Evolutionary conservation across 2,797 vertebrate species (phyloP), one percentile per base, ranked within the genome.

Genomic region (Poecilia wingei): DNA sequence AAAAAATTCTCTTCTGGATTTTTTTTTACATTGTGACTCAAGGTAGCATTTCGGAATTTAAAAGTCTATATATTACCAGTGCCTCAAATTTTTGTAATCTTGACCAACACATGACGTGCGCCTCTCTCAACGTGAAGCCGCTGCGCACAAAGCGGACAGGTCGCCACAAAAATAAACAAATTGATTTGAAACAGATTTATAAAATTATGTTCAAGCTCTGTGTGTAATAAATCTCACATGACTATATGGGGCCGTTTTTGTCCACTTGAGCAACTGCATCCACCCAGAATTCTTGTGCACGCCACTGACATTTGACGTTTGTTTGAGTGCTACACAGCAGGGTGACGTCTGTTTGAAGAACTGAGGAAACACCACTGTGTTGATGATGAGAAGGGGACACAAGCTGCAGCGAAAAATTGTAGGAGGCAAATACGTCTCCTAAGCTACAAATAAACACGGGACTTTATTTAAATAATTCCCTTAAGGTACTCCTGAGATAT

Each of bases 401-500:
- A 69, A 43, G 66, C 43, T n/a, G 22, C 25, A 41, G 36, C 6
- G 2, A 41, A 69, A 69, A 43, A 14, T 25, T 25, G 2, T 41
- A 41, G 10, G 10, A n/a, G 9, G 36, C 16, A 18, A 53, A 41
- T 43, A 5, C 31, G 22, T 1, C 12, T 25, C 6, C 13, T 7
- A n/a, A 55, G 28, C 39, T 18, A 25, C 4, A 22, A 74, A 36
- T n/a, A 16, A 46, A n/a, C 25, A 18, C 36, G 39, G 39, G 46
- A 2, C 14, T 55, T 41, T 79, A 55, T 46, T 45, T 55, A 41
- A 78, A 78, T 31, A 28, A 45, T 72, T 16, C 25, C 47, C 66
- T 71, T 36, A 39, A 64, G 18, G 33, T 46, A 14, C 71, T 86
- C 16, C 41, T 47, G 25, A 5, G 12, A 75, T 55, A 72, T 47